Evolutionary conservation across 2,113 vertebrate species (phyloP).

Genomic region (Bubo bubo): DNA sequence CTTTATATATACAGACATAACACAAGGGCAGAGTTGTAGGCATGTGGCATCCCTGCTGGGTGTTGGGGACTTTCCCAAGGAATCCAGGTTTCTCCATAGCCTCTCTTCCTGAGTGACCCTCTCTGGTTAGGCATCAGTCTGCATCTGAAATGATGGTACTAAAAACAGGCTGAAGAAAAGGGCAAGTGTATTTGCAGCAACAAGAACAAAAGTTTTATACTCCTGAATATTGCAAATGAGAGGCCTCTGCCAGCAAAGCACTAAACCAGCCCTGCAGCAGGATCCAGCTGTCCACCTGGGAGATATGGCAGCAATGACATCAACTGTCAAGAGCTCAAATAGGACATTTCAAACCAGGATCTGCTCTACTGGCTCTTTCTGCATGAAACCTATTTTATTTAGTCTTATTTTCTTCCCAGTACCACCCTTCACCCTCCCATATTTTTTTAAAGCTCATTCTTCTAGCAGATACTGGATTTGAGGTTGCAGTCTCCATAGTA

Average conservation of each 20-base stretch:
- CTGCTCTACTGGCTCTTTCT: neutral
- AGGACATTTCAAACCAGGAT: neutral
- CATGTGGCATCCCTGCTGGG: neutral
- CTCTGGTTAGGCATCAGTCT: neutral
- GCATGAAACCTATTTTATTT: rapidly evolving
- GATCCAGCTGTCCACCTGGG: neutral
- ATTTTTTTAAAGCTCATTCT: neutral
- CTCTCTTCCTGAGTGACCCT: rapidly evolving
- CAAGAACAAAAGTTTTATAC: neutral
- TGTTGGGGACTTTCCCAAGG: neutral
- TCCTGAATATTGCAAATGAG: neutral
- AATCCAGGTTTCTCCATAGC: neutral
- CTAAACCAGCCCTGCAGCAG: neutral
- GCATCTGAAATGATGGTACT: neutral
- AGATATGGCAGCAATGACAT: neutral
- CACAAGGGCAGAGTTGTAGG: neutral
- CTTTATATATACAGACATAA: neutral
- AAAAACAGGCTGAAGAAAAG: neutral
- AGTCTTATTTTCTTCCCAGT: neutral
- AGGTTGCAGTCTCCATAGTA: neutral
- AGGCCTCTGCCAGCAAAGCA: neutral
- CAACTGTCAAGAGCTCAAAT: neutral
- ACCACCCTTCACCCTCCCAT: no score
- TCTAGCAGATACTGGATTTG: neutral
- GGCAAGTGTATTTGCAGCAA: neutral